Percentiles rank a stretch among this genome's conserved stretches.
Conservation (phyloP, 2,113 vertebrate species). For the Salvelinus namaycush region DNA sequence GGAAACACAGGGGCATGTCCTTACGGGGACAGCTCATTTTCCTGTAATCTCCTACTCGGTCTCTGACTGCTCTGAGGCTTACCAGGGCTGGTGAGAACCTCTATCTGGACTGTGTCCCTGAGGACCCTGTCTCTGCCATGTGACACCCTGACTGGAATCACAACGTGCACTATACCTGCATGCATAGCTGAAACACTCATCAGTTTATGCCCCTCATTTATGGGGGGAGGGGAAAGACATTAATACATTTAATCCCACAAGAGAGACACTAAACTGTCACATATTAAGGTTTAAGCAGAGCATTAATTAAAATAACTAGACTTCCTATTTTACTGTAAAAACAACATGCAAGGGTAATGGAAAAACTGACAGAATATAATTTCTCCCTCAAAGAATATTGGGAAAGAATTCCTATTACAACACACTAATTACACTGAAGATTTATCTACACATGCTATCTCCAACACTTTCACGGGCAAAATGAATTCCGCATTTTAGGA, state of each 20-base stretch:
- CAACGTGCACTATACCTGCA: slow-evolving; percentile 58
- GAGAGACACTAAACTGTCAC: slow-evolving; percentile 10
- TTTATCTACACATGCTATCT: not conserved
- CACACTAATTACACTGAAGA: not conserved
- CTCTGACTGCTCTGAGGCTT: slow-evolving; percentile 20
- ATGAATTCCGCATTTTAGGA: slow-evolving; percentile 59
- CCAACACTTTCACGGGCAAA: slow-evolving; percentile 46
- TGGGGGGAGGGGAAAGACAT: slow-evolving; percentile 22
- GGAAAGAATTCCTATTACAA: not conserved
- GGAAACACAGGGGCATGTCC: not conserved
- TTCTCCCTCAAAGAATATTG: not conserved
- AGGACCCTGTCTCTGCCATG: slow-evolving; percentile 35
- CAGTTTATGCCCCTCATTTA: not conserved
- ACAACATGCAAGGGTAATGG: not conserved
- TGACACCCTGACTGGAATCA: slow-evolving; percentile 59
- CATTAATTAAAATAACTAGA: slow-evolving; percentile 49
- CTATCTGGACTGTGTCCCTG: slow-evolving; percentile 47
- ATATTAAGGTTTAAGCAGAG: slow-evolving; percentile 38
- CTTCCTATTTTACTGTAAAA: slow-evolving; percentile 22
- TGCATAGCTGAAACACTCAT: slow-evolving; percentile 33
- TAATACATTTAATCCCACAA: slow-evolving; percentile 25
- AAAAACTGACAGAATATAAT: slow-evolving; percentile 14
- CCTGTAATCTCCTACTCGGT: slow-evolving; percentile 30
- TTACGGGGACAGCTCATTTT: not conserved
- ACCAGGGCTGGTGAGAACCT: slow-evolving; percentile 32